Base-by-base conservation (phyloP, 2,113 vertebrate species). In the Caloenas nicobarica region DNA sequence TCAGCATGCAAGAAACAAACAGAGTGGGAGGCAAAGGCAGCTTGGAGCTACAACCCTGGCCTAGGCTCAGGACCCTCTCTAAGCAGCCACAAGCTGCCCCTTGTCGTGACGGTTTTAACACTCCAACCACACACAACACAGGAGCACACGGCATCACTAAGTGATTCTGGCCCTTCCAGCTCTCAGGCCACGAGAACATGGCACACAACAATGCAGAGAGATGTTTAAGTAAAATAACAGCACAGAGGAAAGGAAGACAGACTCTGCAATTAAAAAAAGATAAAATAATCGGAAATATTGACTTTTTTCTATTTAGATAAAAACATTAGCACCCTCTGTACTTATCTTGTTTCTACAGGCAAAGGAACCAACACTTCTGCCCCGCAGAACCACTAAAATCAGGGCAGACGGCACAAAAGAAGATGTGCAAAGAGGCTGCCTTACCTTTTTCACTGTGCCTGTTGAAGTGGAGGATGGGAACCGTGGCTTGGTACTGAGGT, bases 401-500 rank as follows among this genome's bases (percentile, higher is more conserved):
- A 50, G 64, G 38, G 34, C 71, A 72, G 66, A 71, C 44, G 26
- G 46, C 31, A 42, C 44, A 19, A 46, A 44, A 19, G 42, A 44
- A 17, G 18, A 46, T 10, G 44, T 10, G 42, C 44, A 46, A 44
- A 44, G 44, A 46, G 44, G 44, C 44, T 46, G 19, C 36, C 97
- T 98, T 95, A 99, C 99, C 98, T 98, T 97, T 98, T 17, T 99
- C 98, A 38, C 98, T 91, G 8, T 97, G 98, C 36, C 97, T 94
- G 74, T 97, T 98, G 5, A 96, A 77, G 89, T 95, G 96, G 65
- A 99, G 96, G 85, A 97, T 95, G 90, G 99, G 99, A 96, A 99
- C 98, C 60, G 97, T 97, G 10, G 99, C 99, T 93, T 99, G 99
- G 96, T 99, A 99, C 97, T 99, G 98, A 38, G 98, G 98, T 66